Evolutionary conservation across 2,888 invertebrate species (phyloP).

Genomic region (Frankliniella intonsa): DNA sequence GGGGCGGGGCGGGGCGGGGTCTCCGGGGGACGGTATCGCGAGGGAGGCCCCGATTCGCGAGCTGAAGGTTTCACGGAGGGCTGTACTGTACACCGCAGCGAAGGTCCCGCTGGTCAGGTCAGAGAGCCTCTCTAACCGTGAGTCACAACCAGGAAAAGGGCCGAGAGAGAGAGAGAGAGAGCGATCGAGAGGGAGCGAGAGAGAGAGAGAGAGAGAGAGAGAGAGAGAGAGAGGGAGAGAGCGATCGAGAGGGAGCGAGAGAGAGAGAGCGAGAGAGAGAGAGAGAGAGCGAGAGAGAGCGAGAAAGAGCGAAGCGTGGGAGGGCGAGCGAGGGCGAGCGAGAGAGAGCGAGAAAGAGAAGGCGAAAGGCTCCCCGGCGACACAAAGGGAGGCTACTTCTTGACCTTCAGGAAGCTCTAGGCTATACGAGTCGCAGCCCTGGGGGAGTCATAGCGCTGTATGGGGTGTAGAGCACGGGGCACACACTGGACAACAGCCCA

Average conservation of each 20-base stretch:
- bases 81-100: too few species aligned
- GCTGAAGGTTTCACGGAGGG: too few species aligned
- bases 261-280: too few species aligned
- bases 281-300: neutral
- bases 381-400: neutral
- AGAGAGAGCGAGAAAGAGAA: too few species aligned
- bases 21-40: too few species aligned
- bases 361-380: neutral
- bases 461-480: neutral
- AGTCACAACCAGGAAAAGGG: neutral
- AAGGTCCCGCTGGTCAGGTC: too few species aligned
- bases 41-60: too few species aligned
- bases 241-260: neutral
- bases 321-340: too few species aligned
- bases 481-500: neutral
- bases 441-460: neutral
- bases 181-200: neutral
- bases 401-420: too few species aligned
- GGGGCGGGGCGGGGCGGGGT: too few species aligned
- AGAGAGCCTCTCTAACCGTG: too few species aligned
- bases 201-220: slow-evolving; percentile 15
- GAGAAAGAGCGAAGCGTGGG: neutral
- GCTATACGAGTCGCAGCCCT: too few species aligned
- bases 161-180: neutral
- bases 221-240: slow-evolving; percentile 4